These are phyloP conservation scores for Rosalia funebris DNA, from an alignment of 2,888 invertebrate species.

Conservation along the genomic window DNA sequence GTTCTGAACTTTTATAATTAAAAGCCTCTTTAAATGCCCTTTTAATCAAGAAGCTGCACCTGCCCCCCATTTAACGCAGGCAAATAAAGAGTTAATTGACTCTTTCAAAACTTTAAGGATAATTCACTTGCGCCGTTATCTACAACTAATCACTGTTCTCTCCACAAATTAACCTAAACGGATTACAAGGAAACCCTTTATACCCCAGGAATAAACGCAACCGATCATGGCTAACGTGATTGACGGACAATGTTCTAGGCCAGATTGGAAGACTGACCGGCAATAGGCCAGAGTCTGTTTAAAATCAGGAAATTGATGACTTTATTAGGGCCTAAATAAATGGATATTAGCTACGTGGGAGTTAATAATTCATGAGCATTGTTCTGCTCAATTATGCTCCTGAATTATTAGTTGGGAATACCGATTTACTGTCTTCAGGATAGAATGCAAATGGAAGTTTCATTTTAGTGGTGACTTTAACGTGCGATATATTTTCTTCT, in stretches of 20 bases:
- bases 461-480: too few species aligned
- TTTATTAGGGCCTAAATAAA: neutral
- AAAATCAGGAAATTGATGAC: neutral
- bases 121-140: conserved; percentile 33
- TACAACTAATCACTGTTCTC: conserved; percentile 33
- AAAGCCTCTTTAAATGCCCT: neutral
- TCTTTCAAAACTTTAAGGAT: conserved; percentile 23
- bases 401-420: neutral
- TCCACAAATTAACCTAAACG: conserved; percentile 43
- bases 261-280: conserved; percentile 1
- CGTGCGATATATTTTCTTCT: too few species aligned
- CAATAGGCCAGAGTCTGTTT: conserved; percentile 6
- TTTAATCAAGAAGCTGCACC: neutral
- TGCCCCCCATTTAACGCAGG: neutral
- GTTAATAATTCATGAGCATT: neutral
- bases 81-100: conserved; percentile 8
- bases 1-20: neutral
- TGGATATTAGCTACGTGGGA: neutral
- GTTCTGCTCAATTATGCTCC: neutral
- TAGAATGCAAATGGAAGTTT: neutral
- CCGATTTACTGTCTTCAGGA: neutral
- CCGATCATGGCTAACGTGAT: conserved; percentile 39
- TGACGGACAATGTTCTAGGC: conserved; percentile 28
- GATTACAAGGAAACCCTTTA: conserved; percentile 46
- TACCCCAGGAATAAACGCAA: conserved; percentile 39